phyloP scores from a whole-genome alignment of 2,888 invertebrate species.

The Pristionchus exspectatus region DNA sequence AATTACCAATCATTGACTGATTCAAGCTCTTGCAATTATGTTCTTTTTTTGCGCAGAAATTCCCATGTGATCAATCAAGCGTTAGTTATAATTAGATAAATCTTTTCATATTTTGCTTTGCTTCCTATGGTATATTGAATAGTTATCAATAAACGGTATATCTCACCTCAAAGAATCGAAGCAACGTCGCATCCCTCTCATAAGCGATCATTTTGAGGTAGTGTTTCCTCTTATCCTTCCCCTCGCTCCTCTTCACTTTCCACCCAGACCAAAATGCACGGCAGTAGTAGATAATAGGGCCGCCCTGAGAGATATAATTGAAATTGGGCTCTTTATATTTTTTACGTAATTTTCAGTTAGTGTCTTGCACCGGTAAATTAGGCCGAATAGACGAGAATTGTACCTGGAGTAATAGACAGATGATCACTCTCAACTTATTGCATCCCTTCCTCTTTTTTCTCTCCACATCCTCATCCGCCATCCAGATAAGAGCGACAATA shows the following conservation, averaged over 20 bases:
- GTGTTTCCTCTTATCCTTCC: conserved; percentile 55
- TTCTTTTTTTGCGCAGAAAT: not conserved
- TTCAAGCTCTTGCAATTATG: no score
- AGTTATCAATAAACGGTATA: no score
- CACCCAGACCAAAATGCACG: conserved; percentile 63
- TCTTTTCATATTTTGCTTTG: no score
- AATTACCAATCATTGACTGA: not conserved
- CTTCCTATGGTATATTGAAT: no score
- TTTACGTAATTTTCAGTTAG: not conserved
- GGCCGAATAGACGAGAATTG: not conserved
- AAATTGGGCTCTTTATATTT: not conserved
- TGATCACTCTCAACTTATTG: not conserved
- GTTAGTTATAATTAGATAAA: not conserved
- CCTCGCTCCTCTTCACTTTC: conserved; percentile 52
- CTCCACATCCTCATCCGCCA: conserved; percentile 44
- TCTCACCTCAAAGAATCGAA: conserved; percentile 61
- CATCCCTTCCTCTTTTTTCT: conserved; percentile 12
- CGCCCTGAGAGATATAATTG: conserved; percentile 59
- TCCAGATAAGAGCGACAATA: conserved; percentile 53
- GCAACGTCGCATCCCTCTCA: conserved; percentile 71
- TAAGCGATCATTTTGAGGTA: conserved; percentile 69
- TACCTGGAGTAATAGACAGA: conserved; percentile 30
- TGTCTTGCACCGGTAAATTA: no score
- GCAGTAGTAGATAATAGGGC: conserved; percentile 68
- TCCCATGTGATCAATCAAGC: not conserved